These are phyloP conservation scores for Melitaea cinxia DNA, from an alignment of 1,140 invertebrate genomes.

Conservation along the genomic window DNA sequence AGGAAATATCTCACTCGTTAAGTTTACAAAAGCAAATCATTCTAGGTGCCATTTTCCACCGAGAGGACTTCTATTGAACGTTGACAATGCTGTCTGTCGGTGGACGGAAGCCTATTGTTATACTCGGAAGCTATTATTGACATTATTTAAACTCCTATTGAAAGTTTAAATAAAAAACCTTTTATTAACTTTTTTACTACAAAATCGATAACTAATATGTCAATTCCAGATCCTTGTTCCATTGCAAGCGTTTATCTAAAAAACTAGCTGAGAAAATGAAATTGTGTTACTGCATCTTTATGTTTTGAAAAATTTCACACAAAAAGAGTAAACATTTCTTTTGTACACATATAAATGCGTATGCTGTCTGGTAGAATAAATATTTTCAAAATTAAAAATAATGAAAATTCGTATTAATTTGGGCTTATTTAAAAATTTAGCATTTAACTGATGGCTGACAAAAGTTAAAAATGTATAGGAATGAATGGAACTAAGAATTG, in stretches of 20 bases:
- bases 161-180: slow-evolving; percentile 41
- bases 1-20: slow-evolving; percentile 48
- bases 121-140: slow-evolving; percentile 56
- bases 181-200: slow-evolving; percentile 25
- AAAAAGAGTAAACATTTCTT: too few relatives aligned
- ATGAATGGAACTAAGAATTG: too few relatives aligned
- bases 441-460: too few relatives aligned
- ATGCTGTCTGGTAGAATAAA: too few relatives aligned
- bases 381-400: too few relatives aligned
- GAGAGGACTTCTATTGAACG: slow-evolving; percentile 48
- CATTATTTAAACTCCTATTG: slow-evolving; percentile 53
- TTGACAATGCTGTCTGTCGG: slow-evolving; percentile 48
- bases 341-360: too few relatives aligned
- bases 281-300: not conserved
- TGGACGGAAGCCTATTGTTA: slow-evolving; percentile 55
- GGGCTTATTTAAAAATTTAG: too few relatives aligned
- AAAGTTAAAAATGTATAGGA: too few relatives aligned
- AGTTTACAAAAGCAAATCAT: slow-evolving; percentile 54
- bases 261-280: not conserved
- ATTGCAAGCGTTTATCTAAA: not conserved
- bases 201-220: slow-evolving; percentile 32
- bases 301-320: too few relatives aligned
- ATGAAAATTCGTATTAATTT: too few relatives aligned
- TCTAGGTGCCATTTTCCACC: slow-evolving; percentile 51
- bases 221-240: slow-evolving; percentile 7